Evolutionary conservation across 2,888 invertebrate species (phyloP), one percentile per base, ranked within the genome.

Genomic region (Synergus umbraculus): DNA sequence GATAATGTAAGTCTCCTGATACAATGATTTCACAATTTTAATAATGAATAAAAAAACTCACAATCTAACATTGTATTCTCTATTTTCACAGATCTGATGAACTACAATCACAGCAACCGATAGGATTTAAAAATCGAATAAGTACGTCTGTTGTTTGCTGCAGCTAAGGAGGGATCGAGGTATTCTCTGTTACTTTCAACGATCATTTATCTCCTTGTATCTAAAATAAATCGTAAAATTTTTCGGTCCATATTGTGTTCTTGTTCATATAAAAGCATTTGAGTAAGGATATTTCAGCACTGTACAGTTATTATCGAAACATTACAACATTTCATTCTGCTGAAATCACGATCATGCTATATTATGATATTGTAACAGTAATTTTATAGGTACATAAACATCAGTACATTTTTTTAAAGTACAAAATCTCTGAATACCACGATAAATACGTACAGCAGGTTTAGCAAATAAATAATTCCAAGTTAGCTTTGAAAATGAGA

Each of bases 1-100:
- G 93, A 93, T 86, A 92, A 92, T 86, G 93, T 93, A 85, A 91
- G 92, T 90, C 77, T 73, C 44, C 46, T 64, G 54, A 29, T 49
- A 64, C 9, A 54, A 65, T 67, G 5, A 37, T 37, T 37, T 37
- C 37, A 7, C 7, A 5, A 37, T 37, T 37, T 0, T 37, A 37
- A 37, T 5, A 37, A 73, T 49, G 0, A 22, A 10, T 22, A 2
- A 13, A 13, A 43, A 76, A 37, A 12, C 37, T 9, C 43, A 41
- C 29, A 54, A 22, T 44, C 4, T n/a, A 4, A 65, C 13, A 64
- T 12, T 18, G 1, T 77, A n/a, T 43, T 64, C 69, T 65, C 8
- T 46, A n/a, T 76, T 15, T 77, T 86, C 83, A 49, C 86, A 90
- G 90, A 90, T 90, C 89, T 90, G 89, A 90, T 88, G 84, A 86